Conservation (phyloP, 2,888 invertebrate species). For the Esperia sulphurella region DNA sequence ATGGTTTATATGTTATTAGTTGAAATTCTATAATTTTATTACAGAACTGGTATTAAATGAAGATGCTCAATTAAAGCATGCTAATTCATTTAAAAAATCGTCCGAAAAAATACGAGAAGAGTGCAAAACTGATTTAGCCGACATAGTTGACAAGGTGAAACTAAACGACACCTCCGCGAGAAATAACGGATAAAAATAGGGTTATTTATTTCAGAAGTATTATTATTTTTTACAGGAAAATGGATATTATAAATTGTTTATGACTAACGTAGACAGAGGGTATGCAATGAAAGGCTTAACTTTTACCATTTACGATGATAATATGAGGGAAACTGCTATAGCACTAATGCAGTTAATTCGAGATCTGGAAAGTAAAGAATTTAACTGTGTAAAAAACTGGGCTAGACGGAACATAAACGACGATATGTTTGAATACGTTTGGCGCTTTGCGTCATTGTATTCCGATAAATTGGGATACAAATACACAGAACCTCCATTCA, state of each 20-base stretch:
- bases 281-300: constrained; percentile 49
- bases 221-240: constrained; percentile 21
- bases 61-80: too few species aligned
- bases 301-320: constrained; percentile 69
- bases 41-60: too few species aligned
- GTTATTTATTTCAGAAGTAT: not conserved
- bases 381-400: constrained; percentile 51
- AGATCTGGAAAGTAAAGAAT: constrained; percentile 49
- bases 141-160: not conserved
- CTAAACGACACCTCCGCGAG: not conserved
- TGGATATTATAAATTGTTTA: constrained; percentile 36
- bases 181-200: not conserved
- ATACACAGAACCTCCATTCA: constrained; percentile 58
- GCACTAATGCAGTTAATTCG: constrained; percentile 64
- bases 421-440: constrained; percentile 69
- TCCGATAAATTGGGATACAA: constrained; percentile 25
- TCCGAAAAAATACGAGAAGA: too few species aligned
- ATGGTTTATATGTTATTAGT: too few species aligned
- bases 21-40: too few species aligned
- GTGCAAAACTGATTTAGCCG: not conserved
- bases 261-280: constrained; percentile 39
- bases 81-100: too few species aligned
- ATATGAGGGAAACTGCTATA: constrained; percentile 65
- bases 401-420: constrained; percentile 62
- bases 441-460: constrained; percentile 56